These are phyloP conservation scores for Drosophila tani DNA, from an alignment of 1,140 invertebrate species.

Conservation along the genomic window DNA sequence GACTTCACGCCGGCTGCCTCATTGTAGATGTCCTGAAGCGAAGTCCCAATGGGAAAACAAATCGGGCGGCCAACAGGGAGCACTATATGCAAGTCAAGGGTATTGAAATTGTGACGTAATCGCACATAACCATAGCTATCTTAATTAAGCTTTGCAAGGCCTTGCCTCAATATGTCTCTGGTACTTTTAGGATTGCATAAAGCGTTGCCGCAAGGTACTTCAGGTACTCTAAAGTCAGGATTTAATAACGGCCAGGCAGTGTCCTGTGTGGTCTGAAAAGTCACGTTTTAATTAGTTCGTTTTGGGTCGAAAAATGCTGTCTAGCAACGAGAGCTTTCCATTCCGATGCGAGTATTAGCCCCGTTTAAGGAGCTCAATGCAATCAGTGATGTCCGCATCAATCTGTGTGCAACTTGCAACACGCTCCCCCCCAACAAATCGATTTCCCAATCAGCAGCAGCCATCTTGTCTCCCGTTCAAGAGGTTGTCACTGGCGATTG, in stretches of 20 bases:
- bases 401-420: constrained; percentile 17
- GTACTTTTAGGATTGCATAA: neutral
- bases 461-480: constrained; percentile 33
- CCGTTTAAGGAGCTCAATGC: constrained; percentile 1
- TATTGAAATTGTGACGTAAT: neutral
- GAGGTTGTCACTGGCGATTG: constrained; percentile 36
- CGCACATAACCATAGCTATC: no score
- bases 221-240: neutral
- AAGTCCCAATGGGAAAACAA: constrained; percentile 85
- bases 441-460: constrained; percentile 46
- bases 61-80: constrained; percentile 18
- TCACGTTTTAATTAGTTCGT: constrained; percentile 6
- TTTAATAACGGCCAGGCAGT: neutral
- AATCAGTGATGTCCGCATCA: constrained; percentile 15
- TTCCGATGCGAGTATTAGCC: neutral
- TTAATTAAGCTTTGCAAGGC: no score
- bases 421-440: constrained; percentile 18
- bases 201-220: neutral
- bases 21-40: constrained; percentile 85
- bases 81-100: constrained; percentile 5
- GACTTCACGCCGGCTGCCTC: constrained; percentile 78
- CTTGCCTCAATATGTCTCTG: no score
- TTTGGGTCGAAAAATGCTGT: constrained; percentile 13
- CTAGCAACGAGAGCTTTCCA: neutral
- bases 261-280: neutral